Conservation (phyloP, 2,888 invertebrate genomes). For the Scaptomyza tumidula region DNA sequence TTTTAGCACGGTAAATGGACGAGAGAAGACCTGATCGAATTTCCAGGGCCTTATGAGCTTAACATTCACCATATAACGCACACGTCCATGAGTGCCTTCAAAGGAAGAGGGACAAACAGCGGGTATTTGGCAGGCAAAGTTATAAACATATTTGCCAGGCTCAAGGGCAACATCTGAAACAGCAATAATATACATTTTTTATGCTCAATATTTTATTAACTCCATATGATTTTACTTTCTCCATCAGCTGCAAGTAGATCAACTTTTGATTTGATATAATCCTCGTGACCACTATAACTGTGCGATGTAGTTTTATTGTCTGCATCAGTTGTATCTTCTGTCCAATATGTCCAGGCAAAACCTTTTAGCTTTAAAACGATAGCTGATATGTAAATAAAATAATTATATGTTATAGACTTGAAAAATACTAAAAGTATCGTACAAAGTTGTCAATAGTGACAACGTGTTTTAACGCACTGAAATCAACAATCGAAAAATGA, state of each 20-base stretch:
- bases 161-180: conserved; percentile 72
- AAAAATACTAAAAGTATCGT: not conserved
- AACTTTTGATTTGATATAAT: conserved; percentile 57
- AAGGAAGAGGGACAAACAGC: conserved; percentile 85
- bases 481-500: not conserved
- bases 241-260: conserved; percentile 35
- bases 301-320: conserved; percentile 25
- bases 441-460: not conserved
- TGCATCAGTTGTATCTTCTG: conserved; percentile 18
- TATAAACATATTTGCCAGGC: conserved; percentile 85
- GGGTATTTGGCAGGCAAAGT: conserved; percentile 85
- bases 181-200: not conserved
- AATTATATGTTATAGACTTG: not conserved
- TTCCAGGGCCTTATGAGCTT: conserved; percentile 93
- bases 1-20: conserved; percentile 91
- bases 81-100: conserved; percentile 85
- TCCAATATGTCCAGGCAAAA: conserved; percentile 57
- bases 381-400: conserved; percentile 29
- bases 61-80: conserved; percentile 87
- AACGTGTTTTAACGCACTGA: not conserved
- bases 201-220: not conserved
- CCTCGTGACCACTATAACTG: conserved; percentile 52
- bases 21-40: conserved; percentile 88
- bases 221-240: conserved; percentile 6
- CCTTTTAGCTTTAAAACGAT: conserved; percentile 57